Conservation (phyloP, 2,797 vertebrate species). For the Siniperca obscura region DNA sequence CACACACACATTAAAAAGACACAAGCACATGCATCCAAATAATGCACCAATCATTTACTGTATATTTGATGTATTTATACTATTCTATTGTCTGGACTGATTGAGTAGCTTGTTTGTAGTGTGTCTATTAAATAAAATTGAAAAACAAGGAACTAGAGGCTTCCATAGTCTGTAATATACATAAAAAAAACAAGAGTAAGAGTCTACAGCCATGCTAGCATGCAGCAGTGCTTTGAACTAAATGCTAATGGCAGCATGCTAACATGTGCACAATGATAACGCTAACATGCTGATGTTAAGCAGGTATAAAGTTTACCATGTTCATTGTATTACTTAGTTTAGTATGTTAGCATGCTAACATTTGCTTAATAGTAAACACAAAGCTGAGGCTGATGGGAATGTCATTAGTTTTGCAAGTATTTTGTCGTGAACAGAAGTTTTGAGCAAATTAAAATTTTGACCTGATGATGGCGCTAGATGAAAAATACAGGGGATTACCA, state of each 20-base stretch:
- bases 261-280: background rate
- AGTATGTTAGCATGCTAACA: background rate
- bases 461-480: background rate
- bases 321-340: background rate
- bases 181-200: background rate
- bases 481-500: no score
- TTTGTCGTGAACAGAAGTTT: background rate
- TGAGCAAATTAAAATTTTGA: background rate
- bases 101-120: background rate
- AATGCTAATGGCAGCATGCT: background rate
- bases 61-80: constrained; percentile 1
- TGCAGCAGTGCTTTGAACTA: background rate
- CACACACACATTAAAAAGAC: constrained; percentile 12
- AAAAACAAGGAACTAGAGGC: constrained; percentile 18
- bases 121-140: background rate
- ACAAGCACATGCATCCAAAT: constrained; percentile 13
- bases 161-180: background rate
- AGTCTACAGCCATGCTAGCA: background rate
- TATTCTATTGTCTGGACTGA: background rate
- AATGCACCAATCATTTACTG: background rate
- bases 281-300: background rate
- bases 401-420: background rate
- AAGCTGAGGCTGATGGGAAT: background rate
- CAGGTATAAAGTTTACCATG: background rate
- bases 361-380: background rate